Percentiles rank a stretch among this genome's conserved stretches.
Evolutionary conservation across 1,140 invertebrate species (phyloP).

Genomic region (Leptestheria dahalacensis): DNA sequence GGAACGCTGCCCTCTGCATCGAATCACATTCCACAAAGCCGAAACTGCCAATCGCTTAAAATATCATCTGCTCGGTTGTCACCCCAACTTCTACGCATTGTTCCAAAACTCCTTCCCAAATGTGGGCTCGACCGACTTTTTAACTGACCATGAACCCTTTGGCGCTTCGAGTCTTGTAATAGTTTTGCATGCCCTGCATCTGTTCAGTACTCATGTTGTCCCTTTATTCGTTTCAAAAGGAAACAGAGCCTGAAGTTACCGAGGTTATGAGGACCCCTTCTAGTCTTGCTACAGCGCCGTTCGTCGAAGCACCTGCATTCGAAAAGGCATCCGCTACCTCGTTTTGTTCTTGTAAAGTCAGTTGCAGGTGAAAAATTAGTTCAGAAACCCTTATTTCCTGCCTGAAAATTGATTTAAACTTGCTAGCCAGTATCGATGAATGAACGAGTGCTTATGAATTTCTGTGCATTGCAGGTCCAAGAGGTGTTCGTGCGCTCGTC

Average conservation of each 20-base stretch:
- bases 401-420: no score
- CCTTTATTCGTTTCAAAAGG: no score
- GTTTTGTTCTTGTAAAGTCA: not conserved
- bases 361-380: not conserved
- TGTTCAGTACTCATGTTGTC: no score
- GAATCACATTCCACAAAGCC: not conserved
- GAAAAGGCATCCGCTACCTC: not conserved
- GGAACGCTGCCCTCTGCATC: not conserved
- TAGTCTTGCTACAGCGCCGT: not conserved
- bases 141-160: no score
- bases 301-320: not conserved
- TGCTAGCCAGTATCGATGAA: no score
- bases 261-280: not conserved
- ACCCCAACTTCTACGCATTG: not conserved
- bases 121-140: not conserved
- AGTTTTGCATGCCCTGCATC: no score
- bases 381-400: no score
- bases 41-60: not conserved
- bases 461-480: no score
- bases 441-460: no score
- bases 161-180: no score
- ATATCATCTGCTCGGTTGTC: not conserved
- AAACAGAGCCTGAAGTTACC: no score
- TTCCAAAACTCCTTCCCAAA: not conserved
- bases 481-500: not conserved